phyloP scores from a whole-genome alignment of 2,888 invertebrate genomes.

The Aspidiotus destructor region DNA sequence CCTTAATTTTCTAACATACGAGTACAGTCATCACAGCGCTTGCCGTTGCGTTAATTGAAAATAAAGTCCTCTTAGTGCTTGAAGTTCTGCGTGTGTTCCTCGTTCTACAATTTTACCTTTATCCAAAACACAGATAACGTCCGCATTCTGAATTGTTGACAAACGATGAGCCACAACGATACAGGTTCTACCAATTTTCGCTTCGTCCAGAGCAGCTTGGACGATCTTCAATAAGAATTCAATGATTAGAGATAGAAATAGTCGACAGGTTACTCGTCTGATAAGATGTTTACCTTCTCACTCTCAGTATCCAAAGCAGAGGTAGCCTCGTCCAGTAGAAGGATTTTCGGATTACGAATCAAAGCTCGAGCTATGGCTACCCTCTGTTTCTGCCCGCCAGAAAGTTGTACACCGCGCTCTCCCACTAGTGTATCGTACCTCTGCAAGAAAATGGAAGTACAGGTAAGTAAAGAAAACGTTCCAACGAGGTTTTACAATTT shows the following conservation, averaged over 20 bases:
- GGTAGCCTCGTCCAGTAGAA: constrained; percentile 73
- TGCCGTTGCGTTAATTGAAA: constrained; percentile 58
- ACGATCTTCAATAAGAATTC: constrained; percentile 49
- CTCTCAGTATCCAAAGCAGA: constrained; percentile 77
- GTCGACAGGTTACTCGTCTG: too few relatives aligned
- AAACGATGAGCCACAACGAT: constrained; percentile 79
- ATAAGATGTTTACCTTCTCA: constrained; percentile 51
- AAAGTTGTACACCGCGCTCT: constrained; percentile 64
- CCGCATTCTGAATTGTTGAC: constrained; percentile 72
- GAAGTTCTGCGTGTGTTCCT: constrained; percentile 64
- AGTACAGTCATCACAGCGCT: constrained; percentile 36
- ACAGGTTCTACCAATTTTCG: constrained; percentile 70
- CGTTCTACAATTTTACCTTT: constrained; percentile 57
- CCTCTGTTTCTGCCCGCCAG: constrained; percentile 76
- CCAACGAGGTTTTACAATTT: background rate
- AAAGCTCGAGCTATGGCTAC: constrained; percentile 79
- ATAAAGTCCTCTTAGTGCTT: constrained; percentile 55
- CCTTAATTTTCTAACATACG: too few relatives aligned
- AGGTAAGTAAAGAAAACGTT: background rate
- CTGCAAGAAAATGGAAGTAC: constrained; percentile 35
- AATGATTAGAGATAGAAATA: background rate
- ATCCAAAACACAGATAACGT: constrained; percentile 62
- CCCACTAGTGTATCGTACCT: constrained; percentile 73
- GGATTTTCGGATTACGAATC: constrained; percentile 64
- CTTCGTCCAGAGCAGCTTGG: constrained; percentile 75